Evolutionary conservation across 2,797 vertebrate genomes (phyloP).

Genomic region (Cetoscarus ocellatus): DNA sequence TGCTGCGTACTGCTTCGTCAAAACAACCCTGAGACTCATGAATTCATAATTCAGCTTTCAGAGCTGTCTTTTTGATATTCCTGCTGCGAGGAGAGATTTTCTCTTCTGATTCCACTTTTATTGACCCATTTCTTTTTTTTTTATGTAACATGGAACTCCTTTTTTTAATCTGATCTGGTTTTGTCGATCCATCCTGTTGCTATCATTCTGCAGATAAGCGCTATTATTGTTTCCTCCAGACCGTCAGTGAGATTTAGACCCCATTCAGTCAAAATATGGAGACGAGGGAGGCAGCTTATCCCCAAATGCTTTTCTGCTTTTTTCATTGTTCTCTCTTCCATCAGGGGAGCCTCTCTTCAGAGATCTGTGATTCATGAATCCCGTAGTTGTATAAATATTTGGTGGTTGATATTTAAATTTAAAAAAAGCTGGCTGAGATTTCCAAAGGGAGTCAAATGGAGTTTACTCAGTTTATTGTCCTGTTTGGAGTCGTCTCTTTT

Average conservation of each 20-base stretch:
- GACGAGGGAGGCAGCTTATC: slow-evolving; percentile 36
- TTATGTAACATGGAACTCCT: slow-evolving; percentile 40
- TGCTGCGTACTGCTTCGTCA: slow-evolving; percentile 22
- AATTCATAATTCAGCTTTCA: slow-evolving; percentile 54
- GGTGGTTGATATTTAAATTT: slow-evolving; percentile 39
- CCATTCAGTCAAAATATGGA: slow-evolving; percentile 55
- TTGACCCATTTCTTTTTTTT: slow-evolving; percentile 45
- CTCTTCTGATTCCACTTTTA: slow-evolving; percentile 26
- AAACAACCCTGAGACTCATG: slow-evolving; percentile 58
- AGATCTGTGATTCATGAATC: slow-evolving; percentile 31
- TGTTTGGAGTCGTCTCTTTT: slow-evolving; percentile 24
- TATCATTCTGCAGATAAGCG: slow-evolving; percentile 35
- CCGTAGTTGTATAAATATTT: slow-evolving; percentile 61
- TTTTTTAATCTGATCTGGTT: slow-evolving; percentile 32
- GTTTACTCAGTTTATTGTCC: slow-evolving; percentile 29
- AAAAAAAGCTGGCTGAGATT: slow-evolving; percentile 32
- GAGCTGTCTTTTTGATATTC: slow-evolving; percentile 44
- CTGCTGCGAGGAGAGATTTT: slow-evolving; percentile 31
- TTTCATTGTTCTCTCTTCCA: slow-evolving; percentile 32
- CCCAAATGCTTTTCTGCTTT: slow-evolving; percentile 24
- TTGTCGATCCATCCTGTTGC: slow-evolving; percentile 16
- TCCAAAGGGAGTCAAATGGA: slow-evolving; percentile 14
- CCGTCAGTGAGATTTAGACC: slow-evolving; percentile 48
- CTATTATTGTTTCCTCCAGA: slow-evolving; percentile 54
- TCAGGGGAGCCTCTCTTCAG: slow-evolving; percentile 8